phyloP scores from a whole-genome alignment of 2,797 vertebrate genomes.

The Mormyrus proboscirostris region DNA sequence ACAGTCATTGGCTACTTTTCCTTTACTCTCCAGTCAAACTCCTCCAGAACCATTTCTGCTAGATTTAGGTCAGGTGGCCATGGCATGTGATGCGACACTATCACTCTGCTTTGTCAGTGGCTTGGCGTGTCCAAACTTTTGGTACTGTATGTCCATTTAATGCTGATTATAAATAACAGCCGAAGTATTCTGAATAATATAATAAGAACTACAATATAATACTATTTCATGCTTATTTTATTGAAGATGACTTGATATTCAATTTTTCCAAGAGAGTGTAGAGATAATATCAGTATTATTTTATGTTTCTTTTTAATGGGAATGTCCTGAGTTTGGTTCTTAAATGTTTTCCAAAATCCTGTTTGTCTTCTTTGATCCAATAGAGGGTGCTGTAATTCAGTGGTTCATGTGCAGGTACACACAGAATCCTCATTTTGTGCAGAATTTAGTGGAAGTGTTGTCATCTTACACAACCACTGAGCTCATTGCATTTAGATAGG shows the following conservation, averaged over 20 bases:
- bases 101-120: background rate
- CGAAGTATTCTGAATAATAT: background rate
- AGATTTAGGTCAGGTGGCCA: background rate
- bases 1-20: background rate
- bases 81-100: background rate
- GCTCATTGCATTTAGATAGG: background rate
- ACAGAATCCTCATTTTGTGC: background rate
- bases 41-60: background rate
- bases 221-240: background rate
- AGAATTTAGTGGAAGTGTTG: background rate
- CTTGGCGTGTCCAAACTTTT: background rate
- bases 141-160: background rate
- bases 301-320: background rate
- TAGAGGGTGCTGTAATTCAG: constrained; percentile 38
- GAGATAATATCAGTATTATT: background rate
- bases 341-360: background rate
- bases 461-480: background rate
- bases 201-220: background rate
- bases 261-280: background rate
- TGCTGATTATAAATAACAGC: background rate
- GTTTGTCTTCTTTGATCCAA: constrained; percentile 3
- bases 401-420: background rate
- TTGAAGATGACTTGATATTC: background rate
- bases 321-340: background rate
- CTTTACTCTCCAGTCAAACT: background rate